Evolutionary conservation across 2,797 vertebrate genomes (phyloP), one percentile per base, ranked within the genome.

Genomic region (Aeoliscus strigatus): DNA sequence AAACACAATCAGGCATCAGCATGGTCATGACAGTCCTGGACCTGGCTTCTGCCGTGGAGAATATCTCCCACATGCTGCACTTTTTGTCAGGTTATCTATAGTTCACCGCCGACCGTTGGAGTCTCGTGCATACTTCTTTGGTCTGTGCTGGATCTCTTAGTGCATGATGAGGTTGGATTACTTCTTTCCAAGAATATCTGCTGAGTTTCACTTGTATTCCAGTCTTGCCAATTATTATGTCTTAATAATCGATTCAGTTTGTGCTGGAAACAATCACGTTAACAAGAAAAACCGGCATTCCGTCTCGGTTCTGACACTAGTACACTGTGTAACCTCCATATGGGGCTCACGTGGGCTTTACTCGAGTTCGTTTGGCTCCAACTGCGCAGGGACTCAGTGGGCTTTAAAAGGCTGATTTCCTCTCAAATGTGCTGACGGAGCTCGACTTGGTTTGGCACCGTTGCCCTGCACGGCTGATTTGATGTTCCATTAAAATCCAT

Each of bases 1-100:
- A 74, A 65, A 64, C 0, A 14, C 47, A 75, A 77, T 79, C 70
- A 77, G 58, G 44, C 41, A 62, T 66, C 60, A 70, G 39, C 59
- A 49, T 59, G 60, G 60, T 71, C 17, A 27, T 76, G 70, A 67
- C 27, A 47, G 52, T 27, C 33, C 57, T 64, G 60, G 46, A 44
- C 32, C 21, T 3, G 18, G 15, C 28, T 37, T 34, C 52, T 60
- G 62, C 63, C 60, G 50, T 65, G 53, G 58, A 69, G 61, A 70
- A 77, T 60, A 50, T 66, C 51, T 76, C 56, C 55, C 66, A 77
- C 59, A 70, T 67, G 68, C 41, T 40, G 50, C 57, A 41, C 49
- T 36, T 44, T 27, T 46, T 49, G 28, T 51, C 60, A 32, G 53
- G 64, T 67, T 73, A 64, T 58, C 31, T 52, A 38, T 37, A 59